Evolutionary conservation across 1,140 invertebrate species (phyloP).

Genomic region (Maconellicoccus hirsutus): DNA sequence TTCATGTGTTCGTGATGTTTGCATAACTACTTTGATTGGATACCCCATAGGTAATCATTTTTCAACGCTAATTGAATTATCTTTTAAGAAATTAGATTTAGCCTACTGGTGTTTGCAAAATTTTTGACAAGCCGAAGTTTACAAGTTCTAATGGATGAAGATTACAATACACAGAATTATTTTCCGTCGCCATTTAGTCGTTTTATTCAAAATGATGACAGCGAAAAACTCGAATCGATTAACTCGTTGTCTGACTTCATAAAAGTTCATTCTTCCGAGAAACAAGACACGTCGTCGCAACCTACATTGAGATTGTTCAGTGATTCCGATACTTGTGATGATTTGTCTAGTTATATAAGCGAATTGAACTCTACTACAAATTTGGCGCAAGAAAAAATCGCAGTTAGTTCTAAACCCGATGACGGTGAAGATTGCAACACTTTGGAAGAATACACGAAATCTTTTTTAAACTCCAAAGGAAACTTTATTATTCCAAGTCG

Average conservation of each 20-base stretch:
- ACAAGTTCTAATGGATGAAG: neutral
- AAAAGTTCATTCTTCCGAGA: neutral
- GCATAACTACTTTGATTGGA: too few relatives aligned
- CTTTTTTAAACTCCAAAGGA: constrained; percentile 8
- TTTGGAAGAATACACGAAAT: constrained; percentile 1
- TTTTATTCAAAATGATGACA: neutral
- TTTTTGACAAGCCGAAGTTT: too few relatives aligned
- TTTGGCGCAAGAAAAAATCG: neutral
- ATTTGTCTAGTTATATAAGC: too few relatives aligned
- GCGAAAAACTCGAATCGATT: neutral
- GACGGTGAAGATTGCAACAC: neutral
- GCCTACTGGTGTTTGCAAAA: too few relatives aligned
- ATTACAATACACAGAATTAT: neutral
- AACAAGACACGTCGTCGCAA: too few relatives aligned
- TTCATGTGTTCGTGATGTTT: too few relatives aligned
- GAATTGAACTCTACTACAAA: neutral
- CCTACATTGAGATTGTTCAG: too few relatives aligned
- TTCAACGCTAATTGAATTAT: too few relatives aligned
- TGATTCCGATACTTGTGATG: too few relatives aligned
- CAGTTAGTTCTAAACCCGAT: neutral
- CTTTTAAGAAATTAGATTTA: too few relatives aligned
- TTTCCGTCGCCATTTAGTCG: neutral
- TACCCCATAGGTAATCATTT: too few relatives aligned
- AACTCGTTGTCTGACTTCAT: neutral
- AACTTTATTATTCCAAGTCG: neutral